Base-by-base conservation (phyloP, 2,888 invertebrate genomes). In the Perdita meconis region DNA sequence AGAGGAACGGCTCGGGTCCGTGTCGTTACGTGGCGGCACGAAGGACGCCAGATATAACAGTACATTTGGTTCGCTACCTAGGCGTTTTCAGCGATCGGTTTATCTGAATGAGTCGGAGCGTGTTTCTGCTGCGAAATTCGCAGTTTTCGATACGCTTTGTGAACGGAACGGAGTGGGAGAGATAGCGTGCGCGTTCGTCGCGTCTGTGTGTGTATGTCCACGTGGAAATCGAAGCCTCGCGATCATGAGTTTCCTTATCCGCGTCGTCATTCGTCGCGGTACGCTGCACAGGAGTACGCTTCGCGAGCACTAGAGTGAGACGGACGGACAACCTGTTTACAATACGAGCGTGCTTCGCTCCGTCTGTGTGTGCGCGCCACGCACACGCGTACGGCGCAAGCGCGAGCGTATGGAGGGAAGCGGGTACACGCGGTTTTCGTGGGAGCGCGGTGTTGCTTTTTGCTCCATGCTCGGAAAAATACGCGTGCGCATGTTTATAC, bases 321-420 rank as follows among this genome's bases (percentile, higher is more conserved):
- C 68, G 78, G 82, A 83, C 87, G 72, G 87, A 87, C 89, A 88
- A 89, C 89, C 88, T 89, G 89, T 89, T 87, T 83, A 83, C 81
- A 78, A 73, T 72, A 75, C 42, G 34, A 63, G 19, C 50, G 53
- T 68, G 57, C 30, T 30, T 30, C 3, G 3, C 36, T 30, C 6
- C 3, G 3, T 30, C 12, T 16, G 53, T 57, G 61, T 64, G 16
- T 53, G 26, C 30, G 34, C 60, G 26, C 1, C 42, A 26, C 42
- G 19, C 36, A 30, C 36, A 19, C 22, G 13, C 12, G 1, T 19
- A 16, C 1, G 2, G 34, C n/a, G 19, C 56, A 50, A 38, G 40
- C 67, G 40, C 51, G 69, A 34, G 44, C 40, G 22, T 8, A 2
- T 19, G 2, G 44, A 1, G 5, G 13, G n/a, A 30, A 34, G 19